Base-by-base conservation (phyloP, 2,797 vertebrate species). In the Pogoniulus pusillus region DNA sequence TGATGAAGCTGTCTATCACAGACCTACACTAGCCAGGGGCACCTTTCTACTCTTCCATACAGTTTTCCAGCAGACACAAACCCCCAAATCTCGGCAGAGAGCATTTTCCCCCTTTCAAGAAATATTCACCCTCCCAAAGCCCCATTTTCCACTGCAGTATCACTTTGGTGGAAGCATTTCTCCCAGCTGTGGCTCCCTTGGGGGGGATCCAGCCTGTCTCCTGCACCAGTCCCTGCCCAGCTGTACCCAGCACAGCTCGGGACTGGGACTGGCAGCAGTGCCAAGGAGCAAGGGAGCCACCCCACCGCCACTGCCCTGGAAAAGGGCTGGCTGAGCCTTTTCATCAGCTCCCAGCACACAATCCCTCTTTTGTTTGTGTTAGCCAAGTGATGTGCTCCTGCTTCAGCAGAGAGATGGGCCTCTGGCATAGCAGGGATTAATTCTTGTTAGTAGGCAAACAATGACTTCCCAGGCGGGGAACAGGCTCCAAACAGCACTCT, bases 21-120 rank as follows among this genome's bases (percentile, higher is more conserved):
- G 14, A 43, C 30, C 24, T 41, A 30, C 0, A 0, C 3, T 2
- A 6, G 16, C 22, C 1, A 0, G n/a, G n/a, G 60, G 8, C 2
- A 77, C 7, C 10, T 22, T 63, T 51, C 29, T 19, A 3, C 27
- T 66, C 26, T 32, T 43, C 79, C n/a, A 26, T 2, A 15, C 1
- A 4, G 19, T 12, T 9, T 68, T 82, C 58, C 70, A 87, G 87
- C 65, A 74, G 34, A 51, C 10, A 35, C 17, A 63, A 66, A 70
- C 10, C 1, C 8, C 55, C 23, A 17, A 24, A 30, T 7, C 30
- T 45, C 70, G 30, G 30, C 35, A 54, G 30, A 64, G 9, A 43
- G 26, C 7, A 1, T 1, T 27, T 24, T 19, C 32, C 10, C 9
- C 8, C 2, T 64, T 47, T 32, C 34, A 59, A 29, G 22, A 74